phyloP scores from a whole-genome alignment of 1,140 invertebrate species.

The Meloidogyne chitwoodi region DNA sequence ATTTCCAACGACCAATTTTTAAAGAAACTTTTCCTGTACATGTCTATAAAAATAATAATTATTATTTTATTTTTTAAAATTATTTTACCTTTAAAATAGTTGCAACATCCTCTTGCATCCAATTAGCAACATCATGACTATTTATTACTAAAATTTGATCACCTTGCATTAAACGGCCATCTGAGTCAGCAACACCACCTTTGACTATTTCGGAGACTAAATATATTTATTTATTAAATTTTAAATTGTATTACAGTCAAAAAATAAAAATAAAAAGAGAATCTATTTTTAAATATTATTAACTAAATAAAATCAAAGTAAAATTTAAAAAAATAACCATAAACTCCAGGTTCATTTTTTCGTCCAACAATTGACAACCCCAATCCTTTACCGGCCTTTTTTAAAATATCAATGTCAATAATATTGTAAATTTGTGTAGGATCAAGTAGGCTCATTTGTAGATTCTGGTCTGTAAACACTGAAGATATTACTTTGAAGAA shows the following conservation, averaged over 20 bases:
- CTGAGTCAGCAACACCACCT: constrained; percentile 82
- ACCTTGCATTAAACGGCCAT: constrained; percentile 83
- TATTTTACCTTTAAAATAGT: constrained; percentile 72
- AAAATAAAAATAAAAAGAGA: too few species aligned
- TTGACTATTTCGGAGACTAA: constrained; percentile 85
- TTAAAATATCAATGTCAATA: constrained; percentile 81
- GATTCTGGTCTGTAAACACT: constrained; percentile 64
- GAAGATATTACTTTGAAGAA: neutral
- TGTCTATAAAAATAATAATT: constrained; percentile 25
- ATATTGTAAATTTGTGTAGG: constrained; percentile 70
- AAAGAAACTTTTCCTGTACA: constrained; percentile 48
- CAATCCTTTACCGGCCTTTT: constrained; percentile 66
- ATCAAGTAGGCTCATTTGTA: constrained; percentile 66
- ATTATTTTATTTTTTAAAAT: neutral
- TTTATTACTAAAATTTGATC: constrained; percentile 86
- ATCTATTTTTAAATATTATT: too few species aligned
- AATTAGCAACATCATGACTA: constrained; percentile 76
- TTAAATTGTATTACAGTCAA: too few species aligned
- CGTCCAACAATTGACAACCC: constrained; percentile 68
- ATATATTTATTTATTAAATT: too few species aligned
- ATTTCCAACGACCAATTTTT: constrained; percentile 56
- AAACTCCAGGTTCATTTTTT: constrained; percentile 80
- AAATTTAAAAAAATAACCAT: constrained; percentile 56
- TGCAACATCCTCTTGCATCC: constrained; percentile 78
- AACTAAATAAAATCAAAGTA: too few species aligned